Percentiles rank a stretch among this genome's conserved stretches.
phyloP scores from a whole-genome alignment of 2,888 invertebrate species.

The Rhopalosiphum nymphaeae region DNA sequence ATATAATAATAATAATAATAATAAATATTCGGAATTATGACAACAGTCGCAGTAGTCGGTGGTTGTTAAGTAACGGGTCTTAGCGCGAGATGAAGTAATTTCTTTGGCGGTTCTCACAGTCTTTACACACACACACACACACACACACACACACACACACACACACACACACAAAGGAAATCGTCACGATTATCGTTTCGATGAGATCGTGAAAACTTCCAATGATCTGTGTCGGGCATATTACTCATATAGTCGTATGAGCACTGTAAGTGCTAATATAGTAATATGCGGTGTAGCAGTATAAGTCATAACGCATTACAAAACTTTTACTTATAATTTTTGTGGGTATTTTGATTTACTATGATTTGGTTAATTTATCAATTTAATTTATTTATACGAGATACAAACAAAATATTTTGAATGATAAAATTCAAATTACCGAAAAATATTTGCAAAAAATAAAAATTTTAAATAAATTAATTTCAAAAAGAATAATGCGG shows the following conservation, averaged over 20 bases:
- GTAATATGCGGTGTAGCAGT: too few relatives aligned
- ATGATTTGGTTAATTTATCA: too few relatives aligned
- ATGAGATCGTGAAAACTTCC: conserved; percentile 45
- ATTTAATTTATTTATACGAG: too few relatives aligned
- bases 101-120: conserved; percentile 45
- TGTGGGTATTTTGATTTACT: too few relatives aligned
- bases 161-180: not conserved
- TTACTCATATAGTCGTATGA: not conserved
- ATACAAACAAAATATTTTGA: too few relatives aligned
- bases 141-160: not conserved
- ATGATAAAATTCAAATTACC: too few relatives aligned
- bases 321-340: too few relatives aligned
- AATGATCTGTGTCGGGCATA: not conserved
- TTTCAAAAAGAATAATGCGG: too few relatives aligned
- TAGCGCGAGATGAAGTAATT: conserved; percentile 28
- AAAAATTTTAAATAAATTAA: too few relatives aligned
- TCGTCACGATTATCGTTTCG: conserved; percentile 52
- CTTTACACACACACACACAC: not conserved
- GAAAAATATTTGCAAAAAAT: too few relatives aligned
- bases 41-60: not conserved
- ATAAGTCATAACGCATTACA: too few relatives aligned
- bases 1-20: conserved; percentile 23
- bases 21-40: not conserved
- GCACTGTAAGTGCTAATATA: not conserved
- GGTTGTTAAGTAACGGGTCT: conserved; percentile 40